Evolutionary conservation across 2,888 invertebrate species (phyloP).

Genomic region (Drosophila imparisetae): DNA sequence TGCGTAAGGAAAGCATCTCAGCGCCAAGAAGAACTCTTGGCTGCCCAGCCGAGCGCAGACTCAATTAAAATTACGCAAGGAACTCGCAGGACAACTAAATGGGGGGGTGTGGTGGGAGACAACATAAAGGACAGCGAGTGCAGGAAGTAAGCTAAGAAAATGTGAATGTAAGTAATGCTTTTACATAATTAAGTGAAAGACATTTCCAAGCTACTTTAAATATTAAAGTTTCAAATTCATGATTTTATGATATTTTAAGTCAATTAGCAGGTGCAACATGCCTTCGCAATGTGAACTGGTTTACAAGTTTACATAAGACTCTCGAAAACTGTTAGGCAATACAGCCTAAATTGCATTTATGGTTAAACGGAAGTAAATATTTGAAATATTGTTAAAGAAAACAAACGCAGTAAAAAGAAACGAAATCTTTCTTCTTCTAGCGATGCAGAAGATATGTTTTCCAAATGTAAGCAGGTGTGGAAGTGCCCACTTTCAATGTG

Average conservation of each 20-base stretch:
- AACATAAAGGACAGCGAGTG: background rate
- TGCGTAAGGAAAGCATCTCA: background rate
- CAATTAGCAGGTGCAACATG: background rate
- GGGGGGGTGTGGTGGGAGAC: background rate
- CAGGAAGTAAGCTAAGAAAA: background rate
- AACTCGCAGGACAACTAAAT: conserved; percentile 14
- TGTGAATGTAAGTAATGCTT: background rate
- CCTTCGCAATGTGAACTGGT: background rate
- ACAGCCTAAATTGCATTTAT: background rate
- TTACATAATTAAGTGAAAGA: background rate
- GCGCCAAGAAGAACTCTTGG: conserved; percentile 17
- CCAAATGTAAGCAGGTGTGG: background rate
- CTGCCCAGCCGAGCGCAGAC: conserved; percentile 46
- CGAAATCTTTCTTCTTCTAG: no score
- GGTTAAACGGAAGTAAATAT: background rate
- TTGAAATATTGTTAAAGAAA: background rate
- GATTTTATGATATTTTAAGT: background rate
- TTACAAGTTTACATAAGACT: background rate
- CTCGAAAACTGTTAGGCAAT: background rate
- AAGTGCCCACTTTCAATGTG: background rate
- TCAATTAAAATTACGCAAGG: conserved; percentile 73
- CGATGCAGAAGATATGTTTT: background rate
- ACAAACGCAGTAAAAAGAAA: no score
- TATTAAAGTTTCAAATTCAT: background rate
- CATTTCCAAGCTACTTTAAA: background rate